phyloP scores from a whole-genome alignment of 2,888 invertebrate genomes.

The Stegana nigrithorax region DNA sequence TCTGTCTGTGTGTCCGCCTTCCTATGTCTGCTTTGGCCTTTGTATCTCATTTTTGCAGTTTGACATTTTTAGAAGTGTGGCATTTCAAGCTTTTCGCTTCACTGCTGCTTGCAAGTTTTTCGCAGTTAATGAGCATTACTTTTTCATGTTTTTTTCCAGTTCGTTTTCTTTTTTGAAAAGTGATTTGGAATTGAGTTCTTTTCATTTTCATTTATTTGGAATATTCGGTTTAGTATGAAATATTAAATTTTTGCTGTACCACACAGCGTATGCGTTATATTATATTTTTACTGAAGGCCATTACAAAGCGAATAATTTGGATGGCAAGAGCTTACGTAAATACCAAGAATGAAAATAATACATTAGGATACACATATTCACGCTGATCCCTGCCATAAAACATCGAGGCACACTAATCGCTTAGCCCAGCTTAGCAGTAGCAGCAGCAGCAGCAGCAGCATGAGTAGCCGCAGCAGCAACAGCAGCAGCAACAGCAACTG shows the following conservation, averaged over 20 bases:
- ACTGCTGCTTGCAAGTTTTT: neutral
- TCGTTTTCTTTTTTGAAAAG: neutral
- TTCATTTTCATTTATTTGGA: neutral
- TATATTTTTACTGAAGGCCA: too few relatives aligned
- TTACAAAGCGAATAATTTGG: too few relatives aligned
- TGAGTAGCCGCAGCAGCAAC: too few relatives aligned
- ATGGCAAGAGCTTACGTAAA: too few relatives aligned
- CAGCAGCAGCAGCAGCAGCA: too few relatives aligned
- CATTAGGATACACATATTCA: too few relatives aligned
- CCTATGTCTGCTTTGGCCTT: neutral
- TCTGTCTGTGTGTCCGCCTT: neutral
- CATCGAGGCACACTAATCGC: conserved; percentile 2
- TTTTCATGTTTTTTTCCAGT: neutral
- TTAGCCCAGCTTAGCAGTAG: too few relatives aligned
- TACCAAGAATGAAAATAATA: too few relatives aligned
- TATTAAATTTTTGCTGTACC: neutral
- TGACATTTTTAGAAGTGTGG: conserved; percentile 9
- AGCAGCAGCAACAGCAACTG: too few relatives aligned
- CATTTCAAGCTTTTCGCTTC: neutral
- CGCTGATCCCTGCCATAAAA: neutral
- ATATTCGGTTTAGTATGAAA: too few relatives aligned
- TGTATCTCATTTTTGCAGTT: conserved; percentile 7
- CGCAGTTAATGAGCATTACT: neutral
- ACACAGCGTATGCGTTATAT: neutral
- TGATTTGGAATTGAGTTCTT: neutral